Percentiles rank a stretch among this genome's conserved stretches.
These are phyloP conservation scores for Andrena bucephala DNA, from an alignment of 2,888 invertebrate species.

Conservation along the genomic window DNA sequence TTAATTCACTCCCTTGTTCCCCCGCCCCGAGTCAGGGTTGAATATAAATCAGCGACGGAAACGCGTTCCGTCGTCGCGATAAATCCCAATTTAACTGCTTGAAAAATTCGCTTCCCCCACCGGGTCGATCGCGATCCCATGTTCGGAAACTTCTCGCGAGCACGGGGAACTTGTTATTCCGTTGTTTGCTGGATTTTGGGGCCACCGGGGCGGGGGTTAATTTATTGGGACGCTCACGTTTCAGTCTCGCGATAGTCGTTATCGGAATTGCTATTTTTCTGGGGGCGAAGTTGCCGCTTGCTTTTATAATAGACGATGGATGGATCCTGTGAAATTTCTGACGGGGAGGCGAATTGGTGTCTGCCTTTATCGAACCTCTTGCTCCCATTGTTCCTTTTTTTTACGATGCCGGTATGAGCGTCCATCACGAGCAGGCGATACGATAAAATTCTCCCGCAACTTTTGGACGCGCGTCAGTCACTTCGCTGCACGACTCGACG, in stretches of 20 bases:
- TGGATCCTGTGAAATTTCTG: background rate
- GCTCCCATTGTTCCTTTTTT: too few species aligned
- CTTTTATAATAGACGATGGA: background rate
- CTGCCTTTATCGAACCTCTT: too few species aligned
- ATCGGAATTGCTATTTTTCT: background rate
- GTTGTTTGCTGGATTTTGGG: constrained; percentile 5
- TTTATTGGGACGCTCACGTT: background rate
- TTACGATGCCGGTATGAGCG: too few species aligned
- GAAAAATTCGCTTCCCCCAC: constrained; percentile 17
- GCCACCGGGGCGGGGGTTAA: background rate
- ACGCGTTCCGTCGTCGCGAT: constrained; percentile 30
- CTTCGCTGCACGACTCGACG: background rate
- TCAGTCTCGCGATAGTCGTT: background rate
- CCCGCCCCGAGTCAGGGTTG: background rate
- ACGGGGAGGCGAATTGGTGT: background rate
- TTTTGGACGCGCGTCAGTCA: background rate
- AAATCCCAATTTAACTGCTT: constrained; percentile 46
- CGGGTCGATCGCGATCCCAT: background rate
- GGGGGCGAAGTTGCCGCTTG: background rate
- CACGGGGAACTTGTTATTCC: constrained; percentile 5
- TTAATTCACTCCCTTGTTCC: constrained; percentile 30
- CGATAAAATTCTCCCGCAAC: background rate
- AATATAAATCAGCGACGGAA: constrained; percentile 38
- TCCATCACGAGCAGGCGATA: background rate
- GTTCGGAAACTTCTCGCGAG: background rate